These are phyloP conservation scores for Zele albiditarsus DNA, from an alignment of 2,888 invertebrate genomes.

Conservation along the genomic window DNA sequence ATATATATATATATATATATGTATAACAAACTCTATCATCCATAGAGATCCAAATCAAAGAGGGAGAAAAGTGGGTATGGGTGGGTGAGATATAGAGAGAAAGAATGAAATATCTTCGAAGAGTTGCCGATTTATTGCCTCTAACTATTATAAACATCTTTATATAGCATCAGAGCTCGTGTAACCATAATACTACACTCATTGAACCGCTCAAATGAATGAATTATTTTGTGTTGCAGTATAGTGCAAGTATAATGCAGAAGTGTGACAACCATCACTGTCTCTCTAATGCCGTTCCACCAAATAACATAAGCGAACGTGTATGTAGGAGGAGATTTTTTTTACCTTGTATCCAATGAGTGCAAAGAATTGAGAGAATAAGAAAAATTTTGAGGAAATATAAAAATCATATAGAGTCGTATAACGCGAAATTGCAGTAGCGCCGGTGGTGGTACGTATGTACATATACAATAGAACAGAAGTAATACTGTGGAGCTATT, in stretches of 20 bases:
- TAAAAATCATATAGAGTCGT: constrained; percentile 8
- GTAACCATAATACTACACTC: constrained; percentile 41
- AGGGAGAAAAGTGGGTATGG: not conserved
- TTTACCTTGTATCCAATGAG: not conserved
- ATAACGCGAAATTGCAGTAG: constrained; percentile 7
- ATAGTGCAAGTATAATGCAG: not conserved
- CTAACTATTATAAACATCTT: constrained; percentile 43
- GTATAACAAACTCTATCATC: not conserved
- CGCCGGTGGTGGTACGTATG: constrained; percentile 4
- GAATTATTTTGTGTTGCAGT: constrained; percentile 30
- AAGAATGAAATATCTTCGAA: constrained; percentile 31
- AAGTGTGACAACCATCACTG: not conserved
- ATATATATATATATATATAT: not conserved
- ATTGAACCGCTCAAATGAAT: constrained; percentile 25
- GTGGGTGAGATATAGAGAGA: too few species aligned
- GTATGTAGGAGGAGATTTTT: not conserved
- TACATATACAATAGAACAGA: constrained; percentile 16
- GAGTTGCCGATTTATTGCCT: constrained; percentile 46
- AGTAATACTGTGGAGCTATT: constrained; percentile 26
- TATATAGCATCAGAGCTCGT: constrained; percentile 44
- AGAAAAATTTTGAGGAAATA: constrained; percentile 17
- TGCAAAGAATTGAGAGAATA: constrained; percentile 9
- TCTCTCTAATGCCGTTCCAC: not conserved
- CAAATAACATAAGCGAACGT: not conserved
- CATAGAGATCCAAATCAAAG: not conserved